A percentile compares a stretch with the other conserved stretches of the same genome.
Evolutionary conservation across 2,888 invertebrate species (phyloP).

Genomic region (Agriopis aurantiaria): DNA sequence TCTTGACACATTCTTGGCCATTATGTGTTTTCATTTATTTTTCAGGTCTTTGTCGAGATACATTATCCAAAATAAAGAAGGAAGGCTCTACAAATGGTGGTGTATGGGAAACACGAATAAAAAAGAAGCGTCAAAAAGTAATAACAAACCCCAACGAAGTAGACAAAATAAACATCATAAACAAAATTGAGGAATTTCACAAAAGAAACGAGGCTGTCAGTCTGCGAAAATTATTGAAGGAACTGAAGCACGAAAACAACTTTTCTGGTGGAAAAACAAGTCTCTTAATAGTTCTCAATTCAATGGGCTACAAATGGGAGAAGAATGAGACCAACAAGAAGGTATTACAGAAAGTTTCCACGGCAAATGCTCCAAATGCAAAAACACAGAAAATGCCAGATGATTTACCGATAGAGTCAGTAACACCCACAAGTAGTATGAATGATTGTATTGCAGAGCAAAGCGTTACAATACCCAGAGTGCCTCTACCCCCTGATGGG

Average conservation of each 20-base stretch:
- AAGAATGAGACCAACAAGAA: slow-evolving; percentile 32
- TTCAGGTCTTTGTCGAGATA: slow-evolving; percentile 34
- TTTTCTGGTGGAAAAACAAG: slow-evolving; percentile 33
- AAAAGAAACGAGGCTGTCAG: slow-evolving; percentile 32
- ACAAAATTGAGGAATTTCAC: slow-evolving; percentile 35
- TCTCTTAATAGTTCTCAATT: slow-evolving; percentile 32
- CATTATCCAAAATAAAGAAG: slow-evolving; percentile 34
- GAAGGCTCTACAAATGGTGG: slow-evolving; percentile 34
- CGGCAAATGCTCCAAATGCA: not conserved
- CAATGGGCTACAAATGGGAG: slow-evolving; percentile 37
- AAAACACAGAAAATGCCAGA: slow-evolving; percentile 1
- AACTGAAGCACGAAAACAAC: slow-evolving; percentile 32
- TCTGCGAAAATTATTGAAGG: slow-evolving; percentile 27
- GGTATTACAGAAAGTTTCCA: slow-evolving; percentile 28
- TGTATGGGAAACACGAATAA: slow-evolving; percentile 27
- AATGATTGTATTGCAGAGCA: slow-evolving; percentile 7
- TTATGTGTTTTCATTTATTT: not conserved
- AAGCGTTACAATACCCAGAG: slow-evolving; percentile 4
- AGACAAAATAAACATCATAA: slow-evolving; percentile 34
- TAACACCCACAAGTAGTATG: slow-evolving; percentile 1
- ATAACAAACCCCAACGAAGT: slow-evolving; percentile 35
- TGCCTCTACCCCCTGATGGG: not conserved
- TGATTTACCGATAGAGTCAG: not conserved
- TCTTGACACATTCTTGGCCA: not conserved
- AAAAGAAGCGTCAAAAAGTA: slow-evolving; percentile 34